Base-by-base conservation (phyloP, 2,797 vertebrate species). In the Sebastiscus tertius region DNA sequence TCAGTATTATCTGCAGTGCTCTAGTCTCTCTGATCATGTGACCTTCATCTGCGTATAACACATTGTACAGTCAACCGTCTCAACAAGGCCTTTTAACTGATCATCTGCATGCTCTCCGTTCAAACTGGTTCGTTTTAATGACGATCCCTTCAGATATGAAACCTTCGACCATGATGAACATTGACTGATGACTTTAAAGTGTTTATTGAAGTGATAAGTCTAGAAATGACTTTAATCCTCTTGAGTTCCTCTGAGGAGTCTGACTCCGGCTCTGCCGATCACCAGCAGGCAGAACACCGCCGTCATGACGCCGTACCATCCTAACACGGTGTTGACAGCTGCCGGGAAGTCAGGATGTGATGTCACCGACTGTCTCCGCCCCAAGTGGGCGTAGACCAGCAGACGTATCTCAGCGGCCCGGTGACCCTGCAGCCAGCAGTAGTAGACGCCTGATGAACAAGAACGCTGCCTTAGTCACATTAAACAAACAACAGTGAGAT, bases 391-490 rank as follows among this genome's bases (percentile, higher is more conserved):
- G 8, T 92, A 89, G 10, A 94, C 87, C 13, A 94, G 63, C 8
- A 94, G 84, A 1, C 29, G 89, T 10, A 94, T 86, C 86, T 94
- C 46, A 1, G 92, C 88, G 0, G 81, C 78, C 10, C 1, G 70
- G 0, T 3, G 88, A 20, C 93, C 90, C 27, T 92, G 77, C 29
- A 94, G 90, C 94, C 93, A 94, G 84, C 94, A 95, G 88, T 75
- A 61, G 77, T 94, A 94, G 1, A 82, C 24, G 2, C 91, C 93
- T 93, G 11, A 27, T 69, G 1, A 55, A 49, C 12, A 24, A 14
- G 66, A 66, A 10, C 0, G 3, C 29, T 4, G 14, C 6, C n/a
- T 36, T 6, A 29, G 31, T 71, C 6, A n/a, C 36, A 59, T 65
- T 7, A 5, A 63, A 63, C 14, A 10, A 16, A 39, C 6, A 5